Evolutionary conservation across 2,888 invertebrate genomes (phyloP), one percentile per base, ranked within the genome.

Genomic region (Incurvaria masculella): DNA sequence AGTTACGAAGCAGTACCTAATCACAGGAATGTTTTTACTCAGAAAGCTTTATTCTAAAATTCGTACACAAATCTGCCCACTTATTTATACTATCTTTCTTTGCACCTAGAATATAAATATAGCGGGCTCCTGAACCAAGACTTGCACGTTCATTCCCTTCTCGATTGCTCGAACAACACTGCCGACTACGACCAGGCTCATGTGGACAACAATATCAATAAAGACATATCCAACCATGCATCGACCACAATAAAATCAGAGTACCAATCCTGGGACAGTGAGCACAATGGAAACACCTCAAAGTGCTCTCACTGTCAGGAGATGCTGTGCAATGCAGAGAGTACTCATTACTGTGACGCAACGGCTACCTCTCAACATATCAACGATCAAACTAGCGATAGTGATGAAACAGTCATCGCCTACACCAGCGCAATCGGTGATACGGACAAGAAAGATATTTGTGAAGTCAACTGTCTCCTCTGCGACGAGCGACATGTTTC

Each of bases 221-320:
- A 49, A 75, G 74, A 57, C 61, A 58, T 51, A 62, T 66, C 4
- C 72, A 67, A 59, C 10, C 58, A 61, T 21, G 50, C 54, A 6
- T 63, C 63, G 38, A 40, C 56, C 2, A 33, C 19, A 14, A 20
- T 11, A 4, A 21, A 44, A 11, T 14, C n/a, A 3, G 20, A 21
- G 50, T 72, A 73, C 58, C 66, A 62, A 38, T 76, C 75, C 58
- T 78, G 75, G 58, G 78, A 76, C 51, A 78, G 78, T 42, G 78
- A 78, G 47, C 76, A 75, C 61, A 78, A 78, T 55, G 66, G 74
- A 52, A 75, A 76, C 53, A 78, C 78, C 2, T 63, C 78, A 2
- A 74, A 73, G 57, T 78, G 78, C 64, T 72, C 69, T 5, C 72
- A 69, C 47, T 78, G 78, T 51, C 72, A 65, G 58, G 63, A 74